These are phyloP conservation scores for Sylvilagus floridanus DNA, from an alignment of 2,797 vertebrate species.

Conservation along the genomic window DNA sequence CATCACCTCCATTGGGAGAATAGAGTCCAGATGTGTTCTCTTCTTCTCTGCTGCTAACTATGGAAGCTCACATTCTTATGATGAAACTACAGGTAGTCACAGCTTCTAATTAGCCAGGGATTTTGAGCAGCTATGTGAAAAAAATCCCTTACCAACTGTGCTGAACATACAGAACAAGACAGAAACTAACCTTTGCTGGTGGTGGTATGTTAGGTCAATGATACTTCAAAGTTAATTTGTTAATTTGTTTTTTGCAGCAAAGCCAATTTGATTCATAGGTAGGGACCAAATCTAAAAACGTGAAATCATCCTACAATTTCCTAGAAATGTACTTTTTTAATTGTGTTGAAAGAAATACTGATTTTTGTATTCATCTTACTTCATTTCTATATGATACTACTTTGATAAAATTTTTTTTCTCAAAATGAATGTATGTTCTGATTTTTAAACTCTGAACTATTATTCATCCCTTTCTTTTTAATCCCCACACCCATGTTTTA, in stretches of 20 bases:
- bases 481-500: neutral
- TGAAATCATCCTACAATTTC: neutral
- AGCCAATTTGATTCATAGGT: neutral
- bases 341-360: neutral
- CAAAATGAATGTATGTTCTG: neutral
- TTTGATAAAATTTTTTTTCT: conserved; percentile 21
- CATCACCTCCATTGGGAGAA: neutral
- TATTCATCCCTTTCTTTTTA: neutral
- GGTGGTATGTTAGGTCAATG: neutral
- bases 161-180: neutral
- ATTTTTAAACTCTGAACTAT: neutral
- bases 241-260: neutral
- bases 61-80: neutral
- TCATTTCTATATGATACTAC: neutral
- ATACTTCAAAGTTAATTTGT: conserved; percentile 10
- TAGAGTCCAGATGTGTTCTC: neutral
- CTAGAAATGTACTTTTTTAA: neutral
- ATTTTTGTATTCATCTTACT: neutral
- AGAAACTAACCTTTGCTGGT: neutral
- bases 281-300: neutral
- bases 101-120: neutral
- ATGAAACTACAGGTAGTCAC: neutral
- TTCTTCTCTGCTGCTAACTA: neutral
- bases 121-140: neutral
- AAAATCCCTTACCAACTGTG: neutral